A percentile compares a stretch with the other conserved stretches of the same genome.
Conservation (phyloP, 2,888 invertebrate species). For the Eucera pruinosa region DNA sequence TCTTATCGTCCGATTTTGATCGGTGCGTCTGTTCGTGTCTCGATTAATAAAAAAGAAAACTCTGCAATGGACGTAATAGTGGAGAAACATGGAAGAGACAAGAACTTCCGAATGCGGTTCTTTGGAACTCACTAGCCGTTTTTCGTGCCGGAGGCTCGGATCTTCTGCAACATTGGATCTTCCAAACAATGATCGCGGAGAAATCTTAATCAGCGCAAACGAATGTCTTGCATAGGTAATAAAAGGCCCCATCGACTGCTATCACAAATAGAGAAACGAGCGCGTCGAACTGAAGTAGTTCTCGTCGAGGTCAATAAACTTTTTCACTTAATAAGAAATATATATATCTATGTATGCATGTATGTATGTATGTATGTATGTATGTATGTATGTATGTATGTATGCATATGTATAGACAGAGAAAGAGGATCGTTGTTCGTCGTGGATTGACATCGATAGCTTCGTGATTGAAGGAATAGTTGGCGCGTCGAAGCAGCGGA, state of each 20-base stretch:
- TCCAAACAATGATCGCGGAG: slow-evolving; percentile 44
- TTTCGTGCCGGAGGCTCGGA: slow-evolving; percentile 60
- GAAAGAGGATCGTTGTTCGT: slow-evolving; percentile 43
- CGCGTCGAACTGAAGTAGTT: slow-evolving; percentile 48
- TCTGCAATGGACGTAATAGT: slow-evolving; percentile 54
- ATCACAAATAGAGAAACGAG: slow-evolving; percentile 66
- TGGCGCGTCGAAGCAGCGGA: not conserved
- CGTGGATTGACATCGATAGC: slow-evolving; percentile 49
- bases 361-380: not conserved
- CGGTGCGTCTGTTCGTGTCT: slow-evolving; percentile 25
- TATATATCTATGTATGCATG: too few relatives aligned
- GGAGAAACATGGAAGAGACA: slow-evolving; percentile 55
- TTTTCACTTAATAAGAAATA: slow-evolving; percentile 34
- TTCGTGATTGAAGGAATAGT: slow-evolving; percentile 23
- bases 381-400: not conserved
- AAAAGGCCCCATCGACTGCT: slow-evolving; percentile 67
- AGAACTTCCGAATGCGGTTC: slow-evolving; percentile 55
- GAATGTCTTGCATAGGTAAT: slow-evolving; percentile 58
- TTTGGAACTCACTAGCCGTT: slow-evolving; percentile 64
- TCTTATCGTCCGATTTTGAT: slow-evolving; percentile 24
- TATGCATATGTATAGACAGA: not conserved
- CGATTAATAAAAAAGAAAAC: slow-evolving; percentile 45
- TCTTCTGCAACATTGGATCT: too few relatives aligned
- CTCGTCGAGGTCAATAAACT: slow-evolving; percentile 53
- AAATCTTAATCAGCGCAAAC: slow-evolving; percentile 56